Base-by-base conservation (phyloP, 2,888 invertebrate species). In the Mesorhabditis spiculigera region DNA sequence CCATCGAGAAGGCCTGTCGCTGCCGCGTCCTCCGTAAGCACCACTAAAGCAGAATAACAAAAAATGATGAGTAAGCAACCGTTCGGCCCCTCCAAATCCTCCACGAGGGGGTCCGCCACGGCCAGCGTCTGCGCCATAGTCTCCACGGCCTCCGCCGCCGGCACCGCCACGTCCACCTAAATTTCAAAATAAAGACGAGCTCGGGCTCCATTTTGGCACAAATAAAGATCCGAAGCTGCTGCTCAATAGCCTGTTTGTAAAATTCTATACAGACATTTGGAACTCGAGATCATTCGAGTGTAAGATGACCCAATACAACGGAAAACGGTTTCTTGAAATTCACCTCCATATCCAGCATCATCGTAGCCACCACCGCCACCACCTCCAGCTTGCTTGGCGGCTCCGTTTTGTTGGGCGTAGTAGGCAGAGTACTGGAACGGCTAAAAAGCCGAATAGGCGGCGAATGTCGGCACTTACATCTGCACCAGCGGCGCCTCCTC, bases 81-180 rank as follows among this genome's bases (percentile, higher is more conserved):
- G n/a, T 16, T 58, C 41, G 4, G 58, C 71, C 2, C 64, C 64
- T 8, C 43, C 28, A 64, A 61, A 45, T 5, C 68, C 67, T 58
- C 68, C 45, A 62, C 41, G 62, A 43, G 6, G 43, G 45, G 43
- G 62, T 13, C 70, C 67, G 10, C 64, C 61, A n/a, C 16, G 13
- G 43, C 68, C 68, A 4, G 66, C 68, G 13, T 65, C 69, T 61
- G 67, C 45, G 43, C 67, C 67, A 43, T 70, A 71, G 8, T 68
- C 67, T 68, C 71, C n/a, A 68, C 70, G 44, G 69, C 68, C 45
- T 62, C 74, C 68, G n/a, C 67, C 70, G 13, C 70, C 66, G 13
- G 4, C 66, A 6, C 66, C 70, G 10, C 70, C 70, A n/a, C 73
- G 67, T 62, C 66, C 66, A n/a, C 50, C 65, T 50, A 63, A 63